These are phyloP conservation scores for Coregonus ussuriensis DNA, from an alignment of 2,797 vertebrate genomes.

Conservation along the genomic window DNA sequence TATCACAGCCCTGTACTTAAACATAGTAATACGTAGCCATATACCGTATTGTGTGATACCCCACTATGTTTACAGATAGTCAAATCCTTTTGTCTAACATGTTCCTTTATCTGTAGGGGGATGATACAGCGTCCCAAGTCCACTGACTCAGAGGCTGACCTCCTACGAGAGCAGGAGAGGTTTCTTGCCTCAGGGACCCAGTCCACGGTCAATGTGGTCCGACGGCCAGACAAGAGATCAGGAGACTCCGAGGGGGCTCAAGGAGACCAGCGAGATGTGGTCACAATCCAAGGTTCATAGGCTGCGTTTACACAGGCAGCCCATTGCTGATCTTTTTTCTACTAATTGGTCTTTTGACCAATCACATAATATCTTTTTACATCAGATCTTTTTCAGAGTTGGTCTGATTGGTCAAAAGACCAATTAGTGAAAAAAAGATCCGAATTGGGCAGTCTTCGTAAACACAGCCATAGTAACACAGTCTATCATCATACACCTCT, in stretches of 20 bases:
- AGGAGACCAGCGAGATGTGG: conserved; percentile 80
- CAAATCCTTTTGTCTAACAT: neutral
- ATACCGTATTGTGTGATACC: neutral
- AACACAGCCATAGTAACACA: no score
- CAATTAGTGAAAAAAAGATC: no score
- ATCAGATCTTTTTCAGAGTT: no score
- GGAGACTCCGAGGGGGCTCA: conserved; percentile 10
- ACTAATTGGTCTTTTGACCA: no score
- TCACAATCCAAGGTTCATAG: conserved; percentile 81
- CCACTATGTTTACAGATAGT: neutral
- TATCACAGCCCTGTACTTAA: no score
- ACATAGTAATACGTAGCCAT: no score
- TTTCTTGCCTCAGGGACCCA: conserved; percentile 82
- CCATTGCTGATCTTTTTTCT: no score
- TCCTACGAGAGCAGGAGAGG: conserved; percentile 86
- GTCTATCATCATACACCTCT: neutral
- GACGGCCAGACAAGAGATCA: conserved; percentile 85
- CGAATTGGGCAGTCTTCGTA: no score
- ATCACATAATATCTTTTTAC: no score
- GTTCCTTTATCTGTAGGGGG: conserved; percentile 28
- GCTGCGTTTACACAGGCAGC: neutral
- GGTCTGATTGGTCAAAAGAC: no score
- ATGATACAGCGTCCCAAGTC: conserved; percentile 92
- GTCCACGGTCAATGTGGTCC: conserved; percentile 82
- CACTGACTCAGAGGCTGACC: conserved; percentile 89